A percentile compares a stretch with the other conserved stretches of the same genome.
These are phyloP conservation scores for Clarias macrocephalus DNA, from an alignment of 2,113 vertebrate genomes.

Conservation along the genomic window DNA sequence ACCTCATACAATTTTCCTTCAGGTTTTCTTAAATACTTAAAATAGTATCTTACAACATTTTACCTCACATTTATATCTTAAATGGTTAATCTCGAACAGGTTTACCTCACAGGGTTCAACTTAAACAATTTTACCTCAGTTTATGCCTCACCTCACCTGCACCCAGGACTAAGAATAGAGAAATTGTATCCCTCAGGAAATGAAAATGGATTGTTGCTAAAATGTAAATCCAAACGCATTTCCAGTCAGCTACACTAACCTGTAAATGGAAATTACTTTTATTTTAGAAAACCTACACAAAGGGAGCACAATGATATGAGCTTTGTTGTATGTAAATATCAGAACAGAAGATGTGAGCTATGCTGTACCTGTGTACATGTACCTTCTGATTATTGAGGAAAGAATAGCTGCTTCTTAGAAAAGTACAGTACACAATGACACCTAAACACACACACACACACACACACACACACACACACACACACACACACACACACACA, in stretches of 20 bases:
- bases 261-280: background rate
- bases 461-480: too few species aligned
- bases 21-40: background rate
- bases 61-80: background rate
- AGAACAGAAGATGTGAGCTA: background rate
- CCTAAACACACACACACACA: background rate
- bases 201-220: background rate
- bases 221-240: background rate
- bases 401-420: conserved; percentile 51
- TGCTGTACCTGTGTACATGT: conserved; percentile 4
- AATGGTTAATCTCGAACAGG: too few species aligned
- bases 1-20: background rate
- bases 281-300: background rate
- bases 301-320: background rate
- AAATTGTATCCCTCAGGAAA: background rate
- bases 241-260: background rate
- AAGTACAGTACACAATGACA: conserved; percentile 18
- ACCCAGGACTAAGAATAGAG: background rate
- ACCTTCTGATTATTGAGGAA: conserved; percentile 36
- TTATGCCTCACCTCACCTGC: too few species aligned
- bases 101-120: background rate
- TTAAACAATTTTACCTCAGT: background rate
- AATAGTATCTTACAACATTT: background rate
- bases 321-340: conserved; percentile 23
- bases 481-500: background rate